These are phyloP conservation scores for Cepaea nemoralis DNA, from an alignment of 1,140 invertebrate species.

Conservation along the genomic window DNA sequence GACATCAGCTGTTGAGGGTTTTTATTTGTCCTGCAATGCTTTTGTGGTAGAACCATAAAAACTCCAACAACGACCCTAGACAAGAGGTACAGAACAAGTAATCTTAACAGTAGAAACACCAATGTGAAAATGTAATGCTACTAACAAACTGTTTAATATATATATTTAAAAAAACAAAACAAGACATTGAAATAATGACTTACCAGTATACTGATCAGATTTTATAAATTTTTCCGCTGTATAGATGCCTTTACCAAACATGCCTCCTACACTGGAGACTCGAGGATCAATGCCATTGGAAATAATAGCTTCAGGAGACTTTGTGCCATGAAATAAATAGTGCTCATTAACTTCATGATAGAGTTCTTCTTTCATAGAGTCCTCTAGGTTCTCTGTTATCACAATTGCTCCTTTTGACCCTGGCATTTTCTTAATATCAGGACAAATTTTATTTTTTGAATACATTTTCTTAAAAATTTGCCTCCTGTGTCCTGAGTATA, in stretches of 20 bases:
- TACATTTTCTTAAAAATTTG: neutral
- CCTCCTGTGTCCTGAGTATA: neutral
- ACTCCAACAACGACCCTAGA: too few relatives aligned
- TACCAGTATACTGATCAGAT: constrained; percentile 63
- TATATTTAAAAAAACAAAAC: neutral
- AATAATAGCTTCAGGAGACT: constrained; percentile 44
- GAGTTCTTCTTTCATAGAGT: constrained; percentile 3
- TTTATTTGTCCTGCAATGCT: too few relatives aligned
- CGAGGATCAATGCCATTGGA: constrained; percentile 52
- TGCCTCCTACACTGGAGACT: constrained; percentile 47
- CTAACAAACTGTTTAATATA: too few relatives aligned
- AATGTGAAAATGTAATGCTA: neutral
- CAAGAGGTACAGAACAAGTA: too few relatives aligned
- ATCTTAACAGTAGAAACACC: too few relatives aligned
- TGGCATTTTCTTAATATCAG: neutral
- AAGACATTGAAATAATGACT: too few relatives aligned
- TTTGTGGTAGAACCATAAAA: too few relatives aligned
- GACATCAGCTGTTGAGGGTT: too few relatives aligned
- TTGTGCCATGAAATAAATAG: constrained; percentile 65
- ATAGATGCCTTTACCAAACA: constrained; percentile 62
- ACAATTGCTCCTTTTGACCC: neutral
- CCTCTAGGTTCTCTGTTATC: neutral
- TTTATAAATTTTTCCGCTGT: constrained; percentile 61
- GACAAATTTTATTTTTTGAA: neutral
- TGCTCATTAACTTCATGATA: constrained; percentile 60